Evolutionary conservation across 2,797 vertebrate species (phyloP).

Genomic region (Acanthiza pusilla): DNA sequence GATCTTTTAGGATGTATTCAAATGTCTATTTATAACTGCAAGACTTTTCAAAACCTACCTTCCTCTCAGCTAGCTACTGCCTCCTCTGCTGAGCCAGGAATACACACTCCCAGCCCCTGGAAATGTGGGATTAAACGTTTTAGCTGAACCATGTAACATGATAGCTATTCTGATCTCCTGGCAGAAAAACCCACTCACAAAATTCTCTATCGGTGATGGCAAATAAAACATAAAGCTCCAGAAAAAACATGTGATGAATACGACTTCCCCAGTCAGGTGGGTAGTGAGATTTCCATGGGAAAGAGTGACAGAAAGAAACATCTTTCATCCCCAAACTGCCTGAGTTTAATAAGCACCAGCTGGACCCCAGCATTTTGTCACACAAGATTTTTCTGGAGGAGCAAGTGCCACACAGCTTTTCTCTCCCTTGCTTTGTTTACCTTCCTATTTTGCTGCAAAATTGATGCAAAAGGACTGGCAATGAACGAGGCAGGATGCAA

Average conservation of each 20-base stretch:
- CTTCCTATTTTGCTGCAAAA: conserved; percentile 1
- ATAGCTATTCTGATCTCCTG: neutral
- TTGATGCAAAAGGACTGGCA: conserved; percentile 11
- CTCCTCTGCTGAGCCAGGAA: neutral
- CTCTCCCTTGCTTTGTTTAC: neutral
- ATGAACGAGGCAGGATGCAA: conserved; percentile 32
- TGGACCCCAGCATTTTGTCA: neutral
- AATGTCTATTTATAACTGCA: neutral
- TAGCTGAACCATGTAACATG: neutral
- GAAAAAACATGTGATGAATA: neutral
- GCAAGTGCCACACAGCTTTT: neutral
- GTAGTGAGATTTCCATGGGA: neutral
- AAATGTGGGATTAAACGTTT: neutral
- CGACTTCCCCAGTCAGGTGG: neutral
- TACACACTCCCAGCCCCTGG: neutral
- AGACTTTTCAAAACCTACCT: neutral
- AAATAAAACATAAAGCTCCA: neutral
- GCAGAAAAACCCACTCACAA: neutral
- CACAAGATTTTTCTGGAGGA: neutral
- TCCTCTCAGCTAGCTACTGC: neutral
- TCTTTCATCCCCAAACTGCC: neutral
- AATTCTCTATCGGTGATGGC: neutral
- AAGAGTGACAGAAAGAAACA: neutral
- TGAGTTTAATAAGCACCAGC: conserved; percentile 12
- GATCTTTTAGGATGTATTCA: neutral